Conservation (phyloP, 2,888 invertebrate species). For the Peribatodes rhomboidaria region DNA sequence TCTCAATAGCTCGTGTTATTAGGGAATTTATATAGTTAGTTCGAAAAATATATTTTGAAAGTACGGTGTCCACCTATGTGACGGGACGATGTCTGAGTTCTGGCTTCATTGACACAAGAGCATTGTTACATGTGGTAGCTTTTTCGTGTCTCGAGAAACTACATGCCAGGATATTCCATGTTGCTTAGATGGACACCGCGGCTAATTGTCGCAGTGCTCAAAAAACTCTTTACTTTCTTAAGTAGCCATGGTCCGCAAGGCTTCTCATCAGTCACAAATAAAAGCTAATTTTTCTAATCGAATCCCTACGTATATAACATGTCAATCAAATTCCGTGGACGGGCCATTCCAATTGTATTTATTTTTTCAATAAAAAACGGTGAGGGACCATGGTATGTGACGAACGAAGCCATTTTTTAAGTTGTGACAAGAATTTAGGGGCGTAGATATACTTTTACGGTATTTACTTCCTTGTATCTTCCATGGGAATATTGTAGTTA, state of each 20-base stretch:
- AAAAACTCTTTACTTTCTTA: constrained; percentile 1
- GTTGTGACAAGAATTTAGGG: constrained; percentile 38
- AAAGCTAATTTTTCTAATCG: neutral
- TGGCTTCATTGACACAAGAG: too few species aligned
- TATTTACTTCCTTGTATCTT: constrained; percentile 42
- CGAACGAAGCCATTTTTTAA: constrained; percentile 34
- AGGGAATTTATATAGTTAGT: neutral
- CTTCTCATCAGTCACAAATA: constrained; percentile 18
- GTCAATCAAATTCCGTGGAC: constrained; percentile 31
- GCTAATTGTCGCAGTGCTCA: constrained; percentile 15
- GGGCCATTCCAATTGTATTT: constrained; percentile 44
- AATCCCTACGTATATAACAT: neutral
- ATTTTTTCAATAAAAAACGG: constrained; percentile 33
- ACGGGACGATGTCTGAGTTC: neutral
- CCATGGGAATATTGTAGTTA: constrained; percentile 34
- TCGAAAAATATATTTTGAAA: neutral
- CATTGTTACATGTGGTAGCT: too few species aligned
- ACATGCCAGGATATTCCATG: neutral
- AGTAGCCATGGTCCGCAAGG: constrained; percentile 27
- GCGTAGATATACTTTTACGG: constrained; percentile 30
- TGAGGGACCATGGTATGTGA: constrained; percentile 45
- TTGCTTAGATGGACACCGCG: constrained; percentile 1
- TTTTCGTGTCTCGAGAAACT: too few species aligned
- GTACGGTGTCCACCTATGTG: neutral
- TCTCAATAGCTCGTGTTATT: neutral